Evolutionary conservation across 2,888 invertebrate species (phyloP).

Genomic region (Mesorhabditis spiculigera): DNA sequence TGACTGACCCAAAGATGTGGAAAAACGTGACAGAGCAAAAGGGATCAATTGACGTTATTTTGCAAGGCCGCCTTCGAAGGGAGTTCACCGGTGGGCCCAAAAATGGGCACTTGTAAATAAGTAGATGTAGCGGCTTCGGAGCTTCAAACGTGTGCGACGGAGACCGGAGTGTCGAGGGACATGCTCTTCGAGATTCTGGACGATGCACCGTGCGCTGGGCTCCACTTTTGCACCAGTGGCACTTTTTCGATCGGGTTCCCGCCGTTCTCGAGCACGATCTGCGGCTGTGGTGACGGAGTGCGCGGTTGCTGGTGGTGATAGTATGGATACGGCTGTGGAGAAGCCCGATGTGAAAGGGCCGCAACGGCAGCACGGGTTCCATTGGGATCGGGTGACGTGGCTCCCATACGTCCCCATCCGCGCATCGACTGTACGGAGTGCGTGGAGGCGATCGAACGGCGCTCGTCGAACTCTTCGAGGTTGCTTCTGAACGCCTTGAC

Average conservation of each 20-base stretch:
- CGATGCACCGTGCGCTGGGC: slow-evolving; percentile 21
- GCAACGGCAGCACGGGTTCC: slow-evolving; percentile 32
- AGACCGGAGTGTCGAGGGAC: slow-evolving; percentile 53
- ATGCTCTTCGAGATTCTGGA: slow-evolving; percentile 52
- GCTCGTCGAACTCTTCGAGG: slow-evolving; percentile 98
- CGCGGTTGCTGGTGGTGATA: slow-evolving; percentile 49
- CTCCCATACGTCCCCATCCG: slow-evolving; percentile 32
- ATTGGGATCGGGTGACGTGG: slow-evolving; percentile 33
- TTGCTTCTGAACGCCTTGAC: slow-evolving; percentile 99
- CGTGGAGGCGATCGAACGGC: slow-evolving; percentile 94
- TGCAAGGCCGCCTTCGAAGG: no score
- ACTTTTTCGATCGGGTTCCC: slow-evolving; percentile 34
- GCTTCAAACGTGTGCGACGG: slow-evolving; percentile 45
- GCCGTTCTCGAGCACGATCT: slow-evolving; percentile 52
- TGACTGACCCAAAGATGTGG: no score
- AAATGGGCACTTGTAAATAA: no score
- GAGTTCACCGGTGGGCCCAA: no score
- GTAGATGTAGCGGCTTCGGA: neutral
- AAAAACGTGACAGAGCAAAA: no score
- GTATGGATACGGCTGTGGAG: slow-evolving; percentile 54
- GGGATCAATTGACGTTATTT: no score
- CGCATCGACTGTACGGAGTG: slow-evolving; percentile 71
- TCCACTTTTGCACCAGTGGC: slow-evolving; percentile 56
- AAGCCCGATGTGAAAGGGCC: slow-evolving; percentile 41
- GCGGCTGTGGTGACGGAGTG: slow-evolving; percentile 43